Percentiles rank a stretch among this genome's conserved stretches.
phyloP scores from a whole-genome alignment of 2,113 vertebrate genomes.

The Anhinga rufa region DNA sequence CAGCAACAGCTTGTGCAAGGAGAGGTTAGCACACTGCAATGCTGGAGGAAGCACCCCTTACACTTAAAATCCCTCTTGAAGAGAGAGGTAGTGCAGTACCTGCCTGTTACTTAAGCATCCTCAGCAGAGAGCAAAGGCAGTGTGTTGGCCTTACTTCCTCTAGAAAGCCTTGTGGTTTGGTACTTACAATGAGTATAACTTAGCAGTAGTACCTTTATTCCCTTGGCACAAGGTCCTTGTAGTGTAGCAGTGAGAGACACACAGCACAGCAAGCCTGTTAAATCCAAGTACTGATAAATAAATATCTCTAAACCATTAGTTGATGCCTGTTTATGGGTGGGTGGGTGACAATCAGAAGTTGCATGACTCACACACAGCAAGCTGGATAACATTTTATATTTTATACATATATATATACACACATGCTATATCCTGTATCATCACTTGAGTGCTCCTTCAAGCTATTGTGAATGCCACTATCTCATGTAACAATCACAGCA shows the following conservation, averaged over 20 bases:
- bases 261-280: background rate
- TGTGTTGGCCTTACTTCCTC: background rate
- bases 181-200: background rate
- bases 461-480: background rate
- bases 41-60: background rate
- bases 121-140: background rate
- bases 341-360: background rate
- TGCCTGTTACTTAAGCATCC: background rate
- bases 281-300: background rate
- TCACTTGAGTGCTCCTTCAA: background rate
- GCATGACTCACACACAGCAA: background rate
- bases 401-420: background rate
- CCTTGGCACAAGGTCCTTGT: background rate
- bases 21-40: rapidly evolving
- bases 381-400: background rate
- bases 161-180: background rate
- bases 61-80: background rate
- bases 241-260: rapidly evolving
- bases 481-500: background rate
- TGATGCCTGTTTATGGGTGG: background rate
- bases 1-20: background rate
- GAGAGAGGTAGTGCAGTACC: background rate
- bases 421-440: background rate
- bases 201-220: background rate
- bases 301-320: background rate